Evolutionary conservation across 2,797 vertebrate species (phyloP).

Genomic region (Coccyzus lansbergi): DNA sequence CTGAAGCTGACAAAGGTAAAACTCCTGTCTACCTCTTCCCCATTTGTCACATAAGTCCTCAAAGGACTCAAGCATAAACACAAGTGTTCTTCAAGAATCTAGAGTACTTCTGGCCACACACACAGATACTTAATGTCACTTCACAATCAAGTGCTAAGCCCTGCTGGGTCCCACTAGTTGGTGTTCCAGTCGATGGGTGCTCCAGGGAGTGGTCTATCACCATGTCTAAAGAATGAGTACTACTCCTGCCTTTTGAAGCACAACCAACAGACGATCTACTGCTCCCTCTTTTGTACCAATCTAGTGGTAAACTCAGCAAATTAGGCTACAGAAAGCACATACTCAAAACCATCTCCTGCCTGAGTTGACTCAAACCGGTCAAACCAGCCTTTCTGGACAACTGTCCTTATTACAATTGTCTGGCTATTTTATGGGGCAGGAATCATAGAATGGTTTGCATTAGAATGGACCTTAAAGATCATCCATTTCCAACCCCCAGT

Average conservation of each 20-base stretch:
- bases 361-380: not conserved
- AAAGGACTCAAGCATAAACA: not conserved
- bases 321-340: not conserved
- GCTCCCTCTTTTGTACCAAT: not conserved
- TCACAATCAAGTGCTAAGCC: not conserved
- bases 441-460: no score
- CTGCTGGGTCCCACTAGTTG: not conserved
- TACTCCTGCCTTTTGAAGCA: not conserved
- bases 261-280: not conserved
- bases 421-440: not conserved
- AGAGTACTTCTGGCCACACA: not conserved
- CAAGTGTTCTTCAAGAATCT: not conserved
- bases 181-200: not conserved
- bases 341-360: not conserved
- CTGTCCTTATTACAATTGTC: not conserved
- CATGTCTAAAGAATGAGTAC: not conserved
- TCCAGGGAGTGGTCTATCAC: not conserved
- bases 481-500: no score
- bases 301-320: not conserved
- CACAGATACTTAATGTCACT: not conserved
- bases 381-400: not conserved
- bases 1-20: not conserved
- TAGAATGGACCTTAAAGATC: no score
- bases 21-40: not conserved
- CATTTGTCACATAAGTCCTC: not conserved